phyloP scores from a whole-genome alignment of 2,113 vertebrate species.

The Gallinago paraguaiae region DNA sequence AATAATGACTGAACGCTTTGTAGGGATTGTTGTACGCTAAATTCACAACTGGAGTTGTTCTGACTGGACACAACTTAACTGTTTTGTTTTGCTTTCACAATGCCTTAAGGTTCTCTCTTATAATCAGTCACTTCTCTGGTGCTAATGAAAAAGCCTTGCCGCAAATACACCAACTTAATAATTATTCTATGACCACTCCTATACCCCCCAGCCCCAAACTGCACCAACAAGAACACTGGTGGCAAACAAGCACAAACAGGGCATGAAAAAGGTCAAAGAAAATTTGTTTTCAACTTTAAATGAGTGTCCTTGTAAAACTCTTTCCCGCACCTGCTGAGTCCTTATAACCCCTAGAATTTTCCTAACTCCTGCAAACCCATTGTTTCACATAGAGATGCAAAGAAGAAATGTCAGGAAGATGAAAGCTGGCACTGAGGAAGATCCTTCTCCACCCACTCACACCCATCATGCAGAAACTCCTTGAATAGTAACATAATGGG shows the following conservation, averaged over 20 bases:
- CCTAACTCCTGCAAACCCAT: neutral
- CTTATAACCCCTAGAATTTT: neutral
- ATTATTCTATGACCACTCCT: slow-evolving; percentile 39
- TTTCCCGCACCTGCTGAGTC: neutral
- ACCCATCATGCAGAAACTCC: neutral
- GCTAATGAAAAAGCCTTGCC: slow-evolving; percentile 60
- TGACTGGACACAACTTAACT: slow-evolving; percentile 48
- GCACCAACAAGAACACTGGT: slow-evolving; percentile 7
- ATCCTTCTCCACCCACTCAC: neutral
- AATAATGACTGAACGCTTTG: slow-evolving; percentile 18
- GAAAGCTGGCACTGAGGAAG: neutral
- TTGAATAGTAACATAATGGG: fast-evolving
- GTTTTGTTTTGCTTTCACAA: slow-evolving; percentile 46
- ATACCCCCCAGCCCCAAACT: slow-evolving; percentile 51
- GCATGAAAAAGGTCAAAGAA: slow-evolving; percentile 45
- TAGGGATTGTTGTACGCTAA: slow-evolving; percentile 5
- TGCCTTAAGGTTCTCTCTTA: slow-evolving; percentile 42
- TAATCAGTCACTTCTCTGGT: slow-evolving; percentile 3
- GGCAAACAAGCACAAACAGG: slow-evolving; percentile 51
- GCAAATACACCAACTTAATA: slow-evolving; percentile 32
- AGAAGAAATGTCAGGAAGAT: neutral
- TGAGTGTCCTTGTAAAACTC: neutral
- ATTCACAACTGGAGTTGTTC: slow-evolving; percentile 36
- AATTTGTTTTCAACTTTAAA: slow-evolving; percentile 10
- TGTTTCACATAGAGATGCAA: neutral